Base-by-base conservation (phyloP, 2,888 invertebrate genomes). In the Synanthedon myopaeformis region DNA sequence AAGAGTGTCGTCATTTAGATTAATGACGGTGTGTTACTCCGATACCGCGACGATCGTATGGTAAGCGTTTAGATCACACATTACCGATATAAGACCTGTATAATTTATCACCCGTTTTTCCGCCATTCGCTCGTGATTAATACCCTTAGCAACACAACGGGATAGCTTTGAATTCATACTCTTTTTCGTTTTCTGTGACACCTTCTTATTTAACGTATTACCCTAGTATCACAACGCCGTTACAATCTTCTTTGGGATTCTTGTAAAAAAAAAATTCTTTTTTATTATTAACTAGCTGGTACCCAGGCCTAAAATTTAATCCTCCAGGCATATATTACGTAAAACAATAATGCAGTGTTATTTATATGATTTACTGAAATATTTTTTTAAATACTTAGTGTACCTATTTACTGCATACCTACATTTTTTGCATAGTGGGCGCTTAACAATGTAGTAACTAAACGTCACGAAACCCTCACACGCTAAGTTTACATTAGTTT, bases 401-500 rank as follows among this genome's bases (percentile, higher is more conserved):
- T 35, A 35, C 35, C 10, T 35, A 35, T 10, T 35, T 35, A 35
- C 35, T 35, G 1, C 28, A 35, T 35, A 35, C n/a, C n/a, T n/a
- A n/a, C 28, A 35, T 35, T 35, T 28, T 35, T 35, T 35, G 28
- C 28, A 35, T 35, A 35, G 1, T 35, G 28, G 28, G 8, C 28
- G 28, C 35, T 45, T 45, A 45, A 45, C 45, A 45, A 45, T 45
- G 45, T 45, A 45, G 45, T 14, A 45, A 45, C 14, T 45, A 45
- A 45, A 45, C 14, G 12, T n/a, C n/a, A 45, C 6, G 45, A 13
- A 45, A 45, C 13, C 12, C 45, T 45, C 3, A 45, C 72, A 72
- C 70, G 74, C 70, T 59, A 72, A 67, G 61, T 59, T 65, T 63
- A 59, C 67, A 73, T 76, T 70, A 73, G 63, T 61, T 56, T 54